Evolutionary conservation across 2,113 vertebrate genomes (phyloP).

Genomic region (Montifringilla adamsi): DNA sequence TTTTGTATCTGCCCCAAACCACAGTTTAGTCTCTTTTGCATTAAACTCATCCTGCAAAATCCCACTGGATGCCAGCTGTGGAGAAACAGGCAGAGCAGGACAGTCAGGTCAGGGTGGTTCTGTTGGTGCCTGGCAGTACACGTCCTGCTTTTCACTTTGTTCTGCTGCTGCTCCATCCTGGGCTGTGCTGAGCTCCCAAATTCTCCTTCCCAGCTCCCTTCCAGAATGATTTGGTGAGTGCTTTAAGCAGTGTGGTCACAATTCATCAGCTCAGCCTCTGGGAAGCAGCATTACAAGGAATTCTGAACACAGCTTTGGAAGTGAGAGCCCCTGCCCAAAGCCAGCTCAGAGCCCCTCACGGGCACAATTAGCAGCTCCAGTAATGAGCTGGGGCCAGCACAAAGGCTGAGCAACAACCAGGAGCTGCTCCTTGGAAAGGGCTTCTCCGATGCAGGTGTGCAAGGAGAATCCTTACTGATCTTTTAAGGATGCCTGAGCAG

Average conservation of each 20-base stretch:
- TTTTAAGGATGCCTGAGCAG: neutral
- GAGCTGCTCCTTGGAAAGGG: neutral
- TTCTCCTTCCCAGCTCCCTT: neutral
- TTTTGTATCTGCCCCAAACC: neutral
- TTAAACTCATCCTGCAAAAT: neutral
- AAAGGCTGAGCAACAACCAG: neutral
- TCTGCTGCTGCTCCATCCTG: neutral
- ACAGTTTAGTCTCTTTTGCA: neutral
- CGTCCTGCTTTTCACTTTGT: neutral
- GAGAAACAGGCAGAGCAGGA: slow-evolving; percentile 35
- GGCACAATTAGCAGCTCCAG: neutral
- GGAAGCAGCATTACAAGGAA: neutral
- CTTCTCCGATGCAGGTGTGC: neutral
- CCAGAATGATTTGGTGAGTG: accelerated
- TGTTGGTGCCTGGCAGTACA: neutral
- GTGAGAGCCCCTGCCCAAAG: neutral
- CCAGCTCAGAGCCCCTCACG: neutral
- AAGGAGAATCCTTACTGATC: neutral
- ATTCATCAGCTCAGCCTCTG: neutral
- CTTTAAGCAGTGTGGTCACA: neutral
- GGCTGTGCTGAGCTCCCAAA: neutral
- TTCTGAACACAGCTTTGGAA: neutral
- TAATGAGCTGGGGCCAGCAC: neutral
- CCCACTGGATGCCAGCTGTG: neutral
- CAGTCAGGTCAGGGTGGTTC: slow-evolving; percentile 39